These are phyloP conservation scores for Trichopoda pennipes DNA, from an alignment of 2,888 invertebrate genomes.

Conservation along the genomic window DNA sequence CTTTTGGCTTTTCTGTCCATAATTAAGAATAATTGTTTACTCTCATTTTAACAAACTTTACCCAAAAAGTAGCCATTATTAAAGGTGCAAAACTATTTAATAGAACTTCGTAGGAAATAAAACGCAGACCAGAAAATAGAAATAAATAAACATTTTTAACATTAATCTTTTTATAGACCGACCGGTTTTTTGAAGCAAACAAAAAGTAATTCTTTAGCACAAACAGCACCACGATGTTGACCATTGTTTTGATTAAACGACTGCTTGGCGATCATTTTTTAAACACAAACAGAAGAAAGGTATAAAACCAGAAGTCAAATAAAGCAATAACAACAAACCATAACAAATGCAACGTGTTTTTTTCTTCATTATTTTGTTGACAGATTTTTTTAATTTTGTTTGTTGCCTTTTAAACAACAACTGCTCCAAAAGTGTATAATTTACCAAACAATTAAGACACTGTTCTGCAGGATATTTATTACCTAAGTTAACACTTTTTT, in stretches of 20 bases:
- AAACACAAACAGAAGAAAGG: constrained; percentile 43
- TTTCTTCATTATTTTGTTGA: constrained; percentile 39
- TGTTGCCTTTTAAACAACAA: constrained; percentile 21
- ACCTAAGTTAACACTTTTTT: not conserved
- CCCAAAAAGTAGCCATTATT: no score
- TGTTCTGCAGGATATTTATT: constrained; percentile 7
- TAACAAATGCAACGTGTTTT: constrained; percentile 64
- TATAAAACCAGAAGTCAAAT: constrained; percentile 41
- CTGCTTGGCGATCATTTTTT: constrained; percentile 26
- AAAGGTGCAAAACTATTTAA: constrained; percentile 46
- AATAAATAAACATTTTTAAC: not conserved
- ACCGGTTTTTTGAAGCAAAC: constrained; percentile 27
- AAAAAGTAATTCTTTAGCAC: constrained; percentile 40
- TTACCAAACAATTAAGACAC: constrained; percentile 25
- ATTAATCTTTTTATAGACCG: constrained; percentile 3
- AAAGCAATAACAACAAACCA: constrained; percentile 54
- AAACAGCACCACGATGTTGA: not conserved
- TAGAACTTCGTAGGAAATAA: constrained; percentile 10
- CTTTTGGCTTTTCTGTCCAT: no score
- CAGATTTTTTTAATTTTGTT: constrained; percentile 13
- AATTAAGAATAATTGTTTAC: no score
- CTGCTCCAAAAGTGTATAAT: constrained; percentile 36
- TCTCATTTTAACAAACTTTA: no score
- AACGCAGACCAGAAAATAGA: constrained; percentile 14
- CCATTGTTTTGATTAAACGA: constrained; percentile 10